phyloP scores from a whole-genome alignment of 2,888 invertebrate species.

The Allophyes oxyacanthae region DNA sequence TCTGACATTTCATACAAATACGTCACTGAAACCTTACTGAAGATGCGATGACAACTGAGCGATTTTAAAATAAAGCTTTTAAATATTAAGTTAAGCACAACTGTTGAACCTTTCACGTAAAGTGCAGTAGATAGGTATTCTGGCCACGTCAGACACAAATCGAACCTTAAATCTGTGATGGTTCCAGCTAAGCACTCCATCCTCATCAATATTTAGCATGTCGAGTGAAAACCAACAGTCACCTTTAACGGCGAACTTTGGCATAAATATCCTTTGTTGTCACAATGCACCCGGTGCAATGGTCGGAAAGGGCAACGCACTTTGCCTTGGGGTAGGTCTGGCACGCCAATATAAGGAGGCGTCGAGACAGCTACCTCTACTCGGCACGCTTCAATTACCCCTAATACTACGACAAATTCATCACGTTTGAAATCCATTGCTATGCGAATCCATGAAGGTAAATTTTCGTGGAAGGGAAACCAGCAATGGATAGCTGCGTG shows the following conservation, averaged over 20 bases:
- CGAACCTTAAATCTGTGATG: slow-evolving; percentile 33
- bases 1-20: no score
- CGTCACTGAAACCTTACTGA: no score
- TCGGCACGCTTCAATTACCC: slow-evolving; percentile 59
- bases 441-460: not conserved
- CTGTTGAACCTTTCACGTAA: no score
- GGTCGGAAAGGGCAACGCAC: slow-evolving; percentile 68
- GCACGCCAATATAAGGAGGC: slow-evolving; percentile 65
- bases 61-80: no score
- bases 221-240: slow-evolving; percentile 40
- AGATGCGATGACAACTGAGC: no score
- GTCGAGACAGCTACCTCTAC: slow-evolving; percentile 72
- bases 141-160: slow-evolving; percentile 5
- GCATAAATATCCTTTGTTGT: slow-evolving; percentile 60
- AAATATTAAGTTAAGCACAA: no score
- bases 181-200: slow-evolving; percentile 27
- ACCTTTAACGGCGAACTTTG: slow-evolving; percentile 44
- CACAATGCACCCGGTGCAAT: slow-evolving; percentile 67
- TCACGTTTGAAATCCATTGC: slow-evolving; percentile 54
- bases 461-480: not conserved
- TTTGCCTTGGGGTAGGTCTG: slow-evolving; percentile 83
- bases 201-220: slow-evolving; percentile 45
- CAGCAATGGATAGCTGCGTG: slow-evolving; percentile 53
- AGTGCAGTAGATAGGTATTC: not conserved
- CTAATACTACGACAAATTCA: slow-evolving; percentile 17